phyloP scores from a whole-genome alignment of 2,888 invertebrate genomes.

The Eilema griseolum region DNA sequence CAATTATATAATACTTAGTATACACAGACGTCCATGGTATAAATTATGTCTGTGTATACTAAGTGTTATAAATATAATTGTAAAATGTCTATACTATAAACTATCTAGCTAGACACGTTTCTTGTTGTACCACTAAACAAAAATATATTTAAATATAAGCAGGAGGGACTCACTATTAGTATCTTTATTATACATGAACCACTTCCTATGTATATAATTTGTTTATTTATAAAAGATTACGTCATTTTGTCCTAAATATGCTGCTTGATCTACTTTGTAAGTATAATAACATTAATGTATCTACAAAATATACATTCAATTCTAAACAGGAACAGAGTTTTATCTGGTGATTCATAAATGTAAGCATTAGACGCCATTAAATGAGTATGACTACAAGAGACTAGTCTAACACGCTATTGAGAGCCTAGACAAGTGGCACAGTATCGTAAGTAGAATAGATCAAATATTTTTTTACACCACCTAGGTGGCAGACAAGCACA shows the following conservation, averaged over 20 bases:
- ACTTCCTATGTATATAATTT: slow-evolving; percentile 17
- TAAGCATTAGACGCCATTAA: not conserved
- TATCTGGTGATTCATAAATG: not conserved
- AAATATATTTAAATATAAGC: too few species aligned
- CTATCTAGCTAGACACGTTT: too few species aligned
- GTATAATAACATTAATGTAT: slow-evolving; percentile 19
- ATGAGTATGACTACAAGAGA: too few species aligned
- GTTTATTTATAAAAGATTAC: slow-evolving; percentile 12
- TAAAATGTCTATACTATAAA: too few species aligned
- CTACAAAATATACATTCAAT: not conserved
- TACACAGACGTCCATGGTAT: too few species aligned
- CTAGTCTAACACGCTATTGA: not conserved
- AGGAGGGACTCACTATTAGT: not conserved
- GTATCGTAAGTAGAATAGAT: too few species aligned
- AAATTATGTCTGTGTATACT: too few species aligned
- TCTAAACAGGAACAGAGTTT: not conserved
- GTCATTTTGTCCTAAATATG: slow-evolving; percentile 9
- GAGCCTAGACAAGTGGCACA: not conserved
- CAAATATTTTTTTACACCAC: too few species aligned
- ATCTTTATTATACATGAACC: not conserved
- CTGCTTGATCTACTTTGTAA: slow-evolving; percentile 2
- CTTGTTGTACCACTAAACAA: too few species aligned
- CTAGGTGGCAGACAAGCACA: too few species aligned
- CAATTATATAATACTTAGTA: too few species aligned
- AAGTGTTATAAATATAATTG: too few species aligned